Conservation (phyloP, 2,888 invertebrate genomes). For the Scaptomyza tumidula region DNA sequence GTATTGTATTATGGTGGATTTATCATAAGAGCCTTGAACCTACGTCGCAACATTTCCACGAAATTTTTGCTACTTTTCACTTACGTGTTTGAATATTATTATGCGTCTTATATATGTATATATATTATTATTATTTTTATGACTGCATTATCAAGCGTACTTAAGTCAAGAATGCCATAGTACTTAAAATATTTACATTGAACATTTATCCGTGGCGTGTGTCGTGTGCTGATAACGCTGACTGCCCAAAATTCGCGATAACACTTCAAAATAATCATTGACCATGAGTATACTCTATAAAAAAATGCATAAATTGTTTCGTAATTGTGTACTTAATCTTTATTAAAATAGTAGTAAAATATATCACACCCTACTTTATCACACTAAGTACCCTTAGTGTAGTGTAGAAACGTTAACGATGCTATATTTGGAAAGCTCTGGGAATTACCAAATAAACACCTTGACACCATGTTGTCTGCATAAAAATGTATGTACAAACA, state of each 20-base stretch:
- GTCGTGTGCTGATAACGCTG: constrained; percentile 23
- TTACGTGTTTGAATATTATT: constrained; percentile 64
- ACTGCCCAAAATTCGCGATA: constrained; percentile 24
- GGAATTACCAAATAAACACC: constrained; percentile 13
- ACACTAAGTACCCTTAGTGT: not conserved
- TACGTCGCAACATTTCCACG: constrained; percentile 52
- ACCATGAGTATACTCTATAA: not conserved
- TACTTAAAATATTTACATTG: constrained; percentile 9
- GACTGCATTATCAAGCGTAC: constrained; percentile 1
- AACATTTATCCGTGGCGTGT: constrained; percentile 13
- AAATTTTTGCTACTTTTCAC: constrained; percentile 62
- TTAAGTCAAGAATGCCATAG: constrained; percentile 1
- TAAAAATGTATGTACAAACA: not conserved
- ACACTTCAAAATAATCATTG: constrained; percentile 11
- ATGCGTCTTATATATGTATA: constrained; percentile 43
- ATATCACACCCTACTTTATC: too few relatives aligned
- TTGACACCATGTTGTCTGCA: constrained; percentile 7
- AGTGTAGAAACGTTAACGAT: not conserved
- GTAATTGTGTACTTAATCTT: too few relatives aligned
- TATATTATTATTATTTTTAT: constrained; percentile 27
- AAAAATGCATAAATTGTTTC: too few relatives aligned
- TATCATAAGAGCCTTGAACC: constrained; percentile 64
- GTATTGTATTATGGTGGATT: constrained; percentile 44
- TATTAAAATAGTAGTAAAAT: too few relatives aligned
- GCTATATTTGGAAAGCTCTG: not conserved